Conservation (phyloP, 1,140 invertebrate genomes). For the Sminthurinus signatus region DNA sequence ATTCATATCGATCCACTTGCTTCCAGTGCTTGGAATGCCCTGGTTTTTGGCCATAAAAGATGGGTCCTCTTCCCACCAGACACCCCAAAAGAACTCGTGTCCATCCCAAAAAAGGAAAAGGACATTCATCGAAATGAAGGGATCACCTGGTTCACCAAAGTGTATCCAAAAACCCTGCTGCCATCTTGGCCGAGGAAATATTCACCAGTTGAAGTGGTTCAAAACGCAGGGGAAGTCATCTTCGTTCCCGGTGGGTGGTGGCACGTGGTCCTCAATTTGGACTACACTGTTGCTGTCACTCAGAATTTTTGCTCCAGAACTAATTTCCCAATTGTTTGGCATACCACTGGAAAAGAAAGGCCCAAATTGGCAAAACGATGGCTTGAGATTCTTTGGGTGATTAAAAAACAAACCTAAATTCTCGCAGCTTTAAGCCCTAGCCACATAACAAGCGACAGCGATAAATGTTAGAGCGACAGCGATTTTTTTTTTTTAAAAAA, state of each 20-base stretch:
- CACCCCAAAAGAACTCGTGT: slow-evolving; percentile 85
- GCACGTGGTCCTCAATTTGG: slow-evolving; percentile 97
- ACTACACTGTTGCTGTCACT: slow-evolving; percentile 91
- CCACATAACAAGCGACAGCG: no score
- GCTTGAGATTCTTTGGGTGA: no score
- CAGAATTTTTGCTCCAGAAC: slow-evolving; percentile 95
- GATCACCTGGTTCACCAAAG: slow-evolving; percentile 92
- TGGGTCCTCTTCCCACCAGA: slow-evolving; percentile 98
- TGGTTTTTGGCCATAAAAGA: slow-evolving; percentile 91
- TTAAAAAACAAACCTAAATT: no score
- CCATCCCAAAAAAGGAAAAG: slow-evolving; percentile 66
- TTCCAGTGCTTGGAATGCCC: slow-evolving; percentile 84
- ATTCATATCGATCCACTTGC: slow-evolving; percentile 95
- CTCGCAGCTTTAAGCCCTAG: no score
- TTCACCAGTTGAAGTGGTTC: slow-evolving; percentile 86
- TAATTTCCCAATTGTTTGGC: slow-evolving; percentile 93
- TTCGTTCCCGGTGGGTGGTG: slow-evolving; percentile 97
- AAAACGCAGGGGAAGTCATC: slow-evolving; percentile 92
- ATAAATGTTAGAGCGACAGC: no score
- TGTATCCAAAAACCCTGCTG: slow-evolving; percentile 87
- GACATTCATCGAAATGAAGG: slow-evolving; percentile 95
- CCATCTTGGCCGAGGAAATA: slow-evolving; percentile 84
- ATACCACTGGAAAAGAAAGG: no score
- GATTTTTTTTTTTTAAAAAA: no score
- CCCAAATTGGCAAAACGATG: no score